Conservation (phyloP, 2,888 invertebrate genomes). For the Tupiocoris notatus region DNA sequence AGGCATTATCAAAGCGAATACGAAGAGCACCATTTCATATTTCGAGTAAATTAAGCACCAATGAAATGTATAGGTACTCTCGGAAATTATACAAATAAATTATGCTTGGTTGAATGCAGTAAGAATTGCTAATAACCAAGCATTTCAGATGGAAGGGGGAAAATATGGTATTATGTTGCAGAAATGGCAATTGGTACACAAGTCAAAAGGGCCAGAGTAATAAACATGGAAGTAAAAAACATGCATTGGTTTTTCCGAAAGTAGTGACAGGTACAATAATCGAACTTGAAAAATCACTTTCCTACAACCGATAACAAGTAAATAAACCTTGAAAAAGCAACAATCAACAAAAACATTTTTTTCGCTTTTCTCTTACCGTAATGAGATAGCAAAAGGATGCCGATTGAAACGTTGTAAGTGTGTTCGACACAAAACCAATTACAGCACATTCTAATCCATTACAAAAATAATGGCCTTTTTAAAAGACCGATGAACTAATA, state of each 20-base stretch:
- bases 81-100: no score
- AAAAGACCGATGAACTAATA: slow-evolving; percentile 37
- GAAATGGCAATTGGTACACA: no score
- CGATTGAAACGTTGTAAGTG: neutral
- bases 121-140: no score
- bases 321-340: slow-evolving; percentile 32
- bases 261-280: neutral
- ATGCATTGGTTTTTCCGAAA: neutral
- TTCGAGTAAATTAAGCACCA: no score
- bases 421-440: slow-evolving; percentile 38
- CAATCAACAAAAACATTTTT: slow-evolving; percentile 28
- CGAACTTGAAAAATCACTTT: neutral
- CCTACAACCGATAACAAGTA: slow-evolving; percentile 12
- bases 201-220: no score
- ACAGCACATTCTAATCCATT: slow-evolving; percentile 35
- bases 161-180: no score
- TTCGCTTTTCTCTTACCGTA: slow-evolving; percentile 1
- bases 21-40: no score
- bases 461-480: slow-evolving; percentile 39
- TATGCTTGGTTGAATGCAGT: no score
- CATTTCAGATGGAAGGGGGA: no score
- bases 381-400: neutral
- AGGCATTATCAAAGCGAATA: no score
- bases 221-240: no score
- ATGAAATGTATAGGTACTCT: no score